Base-by-base conservation (phyloP, 1,140 invertebrate genomes). In the Andrena cerasifolii region DNA sequence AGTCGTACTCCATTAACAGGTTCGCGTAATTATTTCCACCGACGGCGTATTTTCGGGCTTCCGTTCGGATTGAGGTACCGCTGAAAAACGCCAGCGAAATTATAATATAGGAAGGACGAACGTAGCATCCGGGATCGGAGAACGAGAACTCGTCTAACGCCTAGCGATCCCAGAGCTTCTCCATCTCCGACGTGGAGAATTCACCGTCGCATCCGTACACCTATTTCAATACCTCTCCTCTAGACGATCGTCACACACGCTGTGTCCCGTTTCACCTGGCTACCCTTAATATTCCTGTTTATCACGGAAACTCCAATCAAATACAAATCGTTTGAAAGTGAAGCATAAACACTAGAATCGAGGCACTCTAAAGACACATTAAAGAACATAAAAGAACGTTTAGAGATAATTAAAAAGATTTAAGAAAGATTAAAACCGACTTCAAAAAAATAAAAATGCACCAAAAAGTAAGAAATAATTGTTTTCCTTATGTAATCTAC, bases 181-280 rank as follows among this genome's bases (percentile, higher is more conserved):
- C 24, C 18, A 43, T 63, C 49, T 65, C 24, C 26, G 2, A 7
- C 12, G 36, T n/a, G 21, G 49, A 56, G 26, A 31, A 53, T 61
- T 53, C 72, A 18, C n/a, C 18, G 6, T 16, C 26, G 24, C 59
- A 56, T 70, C 66, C 53, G 26, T 70, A 58, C 62, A 54, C 72
- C 72, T 45, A 66, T 56, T 74, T 74, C 72, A 74, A 74, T 74
- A 74, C 36, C 53, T 21, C 73, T 12, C 36, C 7, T n/a, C n/a
- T 10, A 49, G 24, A 0, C 33, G 4, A 66, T 26, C 28, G 21
- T 33, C n/a, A 18, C 21, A n/a, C 33, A 74, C 61, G 1, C 47
- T 31, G 70, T 73, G 70, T 73, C 7, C 21, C 58, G 16, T 73
- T 63, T 56, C 10, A 43, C 33, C 33, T 40, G 10, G 10, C 36